Conservation (phyloP, 2,888 invertebrate species). For the Brachypalpus laphriformis region DNA sequence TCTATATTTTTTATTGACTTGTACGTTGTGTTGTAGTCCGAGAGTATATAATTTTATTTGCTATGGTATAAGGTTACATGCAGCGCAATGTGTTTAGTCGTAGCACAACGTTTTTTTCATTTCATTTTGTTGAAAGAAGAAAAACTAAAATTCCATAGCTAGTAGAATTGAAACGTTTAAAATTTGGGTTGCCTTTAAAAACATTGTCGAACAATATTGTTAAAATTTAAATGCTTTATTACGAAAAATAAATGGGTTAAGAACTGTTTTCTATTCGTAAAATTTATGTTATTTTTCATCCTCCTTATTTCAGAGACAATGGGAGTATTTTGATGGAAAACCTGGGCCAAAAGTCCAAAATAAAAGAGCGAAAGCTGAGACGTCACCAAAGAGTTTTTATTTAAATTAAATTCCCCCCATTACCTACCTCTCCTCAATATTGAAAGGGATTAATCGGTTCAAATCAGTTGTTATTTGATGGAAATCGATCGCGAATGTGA, state of each 20-base stretch:
- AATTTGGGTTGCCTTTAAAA: conserved; percentile 64
- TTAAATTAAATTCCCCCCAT: too few relatives aligned
- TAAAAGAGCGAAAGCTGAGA: too few relatives aligned
- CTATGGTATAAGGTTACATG: conserved; percentile 22
- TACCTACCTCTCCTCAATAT: too few relatives aligned
- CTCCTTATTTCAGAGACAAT: too few relatives aligned
- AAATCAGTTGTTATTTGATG: too few relatives aligned
- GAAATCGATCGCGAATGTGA: too few relatives aligned
- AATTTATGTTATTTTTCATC: neutral
- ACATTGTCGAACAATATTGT: conserved; percentile 54
- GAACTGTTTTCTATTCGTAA: conserved; percentile 30
- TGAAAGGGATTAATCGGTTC: too few relatives aligned
- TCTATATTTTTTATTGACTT: conserved; percentile 35
- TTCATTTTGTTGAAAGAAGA: neutral
- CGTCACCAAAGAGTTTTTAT: too few relatives aligned
- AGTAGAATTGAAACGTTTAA: conserved; percentile 32
- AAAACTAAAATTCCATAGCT: conserved; percentile 54
- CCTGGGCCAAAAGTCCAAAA: too few relatives aligned
- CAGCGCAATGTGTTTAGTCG: conserved; percentile 14
- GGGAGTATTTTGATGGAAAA: too few relatives aligned
- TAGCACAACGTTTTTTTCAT: conserved; percentile 43
- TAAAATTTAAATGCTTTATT: conserved; percentile 62
- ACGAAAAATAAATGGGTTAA: conserved; percentile 46
- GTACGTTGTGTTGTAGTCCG: conserved; percentile 38
- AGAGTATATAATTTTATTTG: conserved; percentile 15